Percentiles rank a stretch among this genome's conserved stretches.
Evolutionary conservation across 23 tunicate species (phyloP).

Genomic region (Botrylloides violaceus): DNA sequence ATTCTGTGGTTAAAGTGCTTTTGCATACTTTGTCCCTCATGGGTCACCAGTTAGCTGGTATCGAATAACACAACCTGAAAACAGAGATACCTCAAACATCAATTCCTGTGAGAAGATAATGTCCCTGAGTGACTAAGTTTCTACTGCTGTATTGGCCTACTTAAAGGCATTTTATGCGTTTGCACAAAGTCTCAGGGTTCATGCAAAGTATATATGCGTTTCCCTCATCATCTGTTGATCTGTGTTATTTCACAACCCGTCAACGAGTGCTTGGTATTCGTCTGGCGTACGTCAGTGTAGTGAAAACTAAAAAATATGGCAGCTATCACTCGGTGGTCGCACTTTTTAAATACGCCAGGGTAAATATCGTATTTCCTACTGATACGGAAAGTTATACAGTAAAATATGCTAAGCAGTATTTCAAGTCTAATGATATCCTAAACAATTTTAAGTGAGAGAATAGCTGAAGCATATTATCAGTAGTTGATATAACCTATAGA

Average conservation of each 20-base stretch:
- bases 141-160: not conserved
- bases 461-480: not conserved
- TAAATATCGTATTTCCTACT: not conserved
- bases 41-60: not conserved
- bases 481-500: not conserved
- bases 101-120: not conserved
- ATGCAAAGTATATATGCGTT: not conserved
- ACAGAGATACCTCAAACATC: not conserved
- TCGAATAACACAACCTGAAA: not conserved
- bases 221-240: too few species aligned
- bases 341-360: not conserved
- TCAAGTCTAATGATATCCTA: too few species aligned
- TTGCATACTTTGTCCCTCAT: not conserved
- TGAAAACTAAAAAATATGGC: not conserved
- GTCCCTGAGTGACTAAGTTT: not conserved
- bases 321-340: slow-evolving; percentile 7
- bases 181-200: too few species aligned
- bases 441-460: not conserved
- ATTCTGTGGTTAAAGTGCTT: not conserved
- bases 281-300: slow-evolving; percentile 1
- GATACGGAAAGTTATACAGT: slow-evolving; percentile 5
- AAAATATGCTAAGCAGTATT: too few species aligned
- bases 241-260: too few species aligned
- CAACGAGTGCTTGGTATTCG: not conserved
- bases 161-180: not conserved